Evolutionary conservation across 2,888 invertebrate species (phyloP).

Genomic region (Morpho helenor): DNA sequence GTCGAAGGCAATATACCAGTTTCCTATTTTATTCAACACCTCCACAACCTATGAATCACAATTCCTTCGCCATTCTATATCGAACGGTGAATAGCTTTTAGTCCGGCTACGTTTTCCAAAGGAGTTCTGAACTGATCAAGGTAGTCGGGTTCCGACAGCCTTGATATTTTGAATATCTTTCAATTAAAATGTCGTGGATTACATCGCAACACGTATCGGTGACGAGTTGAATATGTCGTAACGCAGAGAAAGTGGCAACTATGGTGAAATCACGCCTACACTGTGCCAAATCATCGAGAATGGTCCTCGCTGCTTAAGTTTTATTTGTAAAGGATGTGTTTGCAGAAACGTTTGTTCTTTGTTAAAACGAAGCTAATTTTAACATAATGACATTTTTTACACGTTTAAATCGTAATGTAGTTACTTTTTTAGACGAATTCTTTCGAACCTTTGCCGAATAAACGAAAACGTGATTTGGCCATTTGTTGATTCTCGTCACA

Average conservation of each 20-base stretch:
- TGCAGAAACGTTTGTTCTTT: constrained; percentile 4
- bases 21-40: constrained; percentile 60
- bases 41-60: constrained; percentile 59
- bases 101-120: constrained; percentile 5
- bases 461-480: constrained; percentile 8
- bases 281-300: constrained; percentile 67
- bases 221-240: constrained; percentile 41
- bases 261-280: constrained; percentile 76
- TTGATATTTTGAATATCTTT: constrained; percentile 63
- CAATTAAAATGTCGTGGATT: constrained; percentile 53
- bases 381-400: constrained; percentile 4
- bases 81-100: constrained; percentile 30
- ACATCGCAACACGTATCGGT: constrained; percentile 27
- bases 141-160: constrained; percentile 38
- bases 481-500: constrained; percentile 7
- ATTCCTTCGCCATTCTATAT: constrained; percentile 38
- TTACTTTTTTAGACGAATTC: not conserved
- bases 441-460: not conserved
- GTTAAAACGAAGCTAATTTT: constrained; percentile 4
- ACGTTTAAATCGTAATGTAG: not conserved
- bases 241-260: constrained; percentile 66
- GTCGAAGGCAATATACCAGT: constrained; percentile 45
- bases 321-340: constrained; percentile 58
- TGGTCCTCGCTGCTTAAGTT: constrained; percentile 49
- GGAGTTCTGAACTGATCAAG: constrained; percentile 19